These are phyloP conservation scores for Microctonus aethiopoides DNA, from an alignment of 2,888 invertebrate species.

Conservation along the genomic window DNA sequence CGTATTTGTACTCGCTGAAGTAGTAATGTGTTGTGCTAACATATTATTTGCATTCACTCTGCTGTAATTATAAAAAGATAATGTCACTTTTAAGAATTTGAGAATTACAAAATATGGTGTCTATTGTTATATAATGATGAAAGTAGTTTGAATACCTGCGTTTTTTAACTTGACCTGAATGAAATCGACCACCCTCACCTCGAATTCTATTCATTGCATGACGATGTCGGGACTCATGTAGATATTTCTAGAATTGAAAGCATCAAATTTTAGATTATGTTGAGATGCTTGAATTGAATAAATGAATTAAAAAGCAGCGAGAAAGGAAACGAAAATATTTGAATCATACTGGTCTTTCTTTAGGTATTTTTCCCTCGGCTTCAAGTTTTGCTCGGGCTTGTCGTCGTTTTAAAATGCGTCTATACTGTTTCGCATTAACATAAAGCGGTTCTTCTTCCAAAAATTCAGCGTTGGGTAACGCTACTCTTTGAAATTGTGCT, in stretches of 20 bases:
- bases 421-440: constrained; percentile 98
- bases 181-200: constrained; percentile 96
- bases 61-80: constrained; percentile 39
- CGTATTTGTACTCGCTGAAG: constrained; percentile 53
- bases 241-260: constrained; percentile 80
- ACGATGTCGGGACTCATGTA: constrained; percentile 96
- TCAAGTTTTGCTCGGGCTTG: constrained; percentile 96
- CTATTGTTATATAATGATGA: background rate
- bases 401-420: constrained; percentile 92
- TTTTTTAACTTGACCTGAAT: constrained; percentile 74
- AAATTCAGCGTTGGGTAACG: constrained; percentile 73
- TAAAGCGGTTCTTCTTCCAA: constrained; percentile 96
- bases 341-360: constrained; percentile 85
- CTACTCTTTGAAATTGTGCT: constrained; percentile 72
- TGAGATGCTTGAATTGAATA: no score
- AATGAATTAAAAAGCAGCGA: no score
- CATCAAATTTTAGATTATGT: background rate
- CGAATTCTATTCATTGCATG: constrained; percentile 98
- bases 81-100: constrained; percentile 13
- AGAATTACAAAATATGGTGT: background rate
- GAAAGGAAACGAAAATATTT: background rate
- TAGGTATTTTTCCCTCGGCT: constrained; percentile 94
- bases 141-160: constrained; percentile 55
- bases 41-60: constrained; percentile 53
- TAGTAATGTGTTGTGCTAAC: constrained; percentile 56